A percentile compares a stretch with the other conserved stretches of the same genome.
These are phyloP conservation scores for Synergus itoensis DNA, from an alignment of 2,888 invertebrate genomes.

Conservation along the genomic window DNA sequence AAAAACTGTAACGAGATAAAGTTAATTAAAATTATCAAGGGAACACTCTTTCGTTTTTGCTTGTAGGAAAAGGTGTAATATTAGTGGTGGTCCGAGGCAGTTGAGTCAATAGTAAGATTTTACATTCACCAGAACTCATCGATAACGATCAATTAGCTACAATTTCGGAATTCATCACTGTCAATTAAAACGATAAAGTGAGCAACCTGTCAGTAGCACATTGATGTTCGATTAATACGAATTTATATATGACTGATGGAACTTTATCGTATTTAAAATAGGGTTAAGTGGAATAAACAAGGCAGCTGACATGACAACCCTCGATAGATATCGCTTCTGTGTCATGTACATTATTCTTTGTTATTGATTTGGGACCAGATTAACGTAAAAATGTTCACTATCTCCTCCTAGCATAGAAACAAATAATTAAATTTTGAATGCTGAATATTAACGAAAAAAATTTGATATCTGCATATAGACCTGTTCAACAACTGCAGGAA, in stretches of 20 bases:
- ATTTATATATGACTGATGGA: not conserved
- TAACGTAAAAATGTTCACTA: too few relatives aligned
- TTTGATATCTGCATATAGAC: too few relatives aligned
- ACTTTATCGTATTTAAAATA: not conserved
- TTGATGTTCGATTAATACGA: not conserved
- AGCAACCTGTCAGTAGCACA: not conserved
- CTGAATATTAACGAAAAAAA: too few relatives aligned
- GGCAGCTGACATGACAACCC: not conserved
- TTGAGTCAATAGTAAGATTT: not conserved
- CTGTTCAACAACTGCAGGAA: too few relatives aligned
- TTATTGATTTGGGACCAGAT: too few relatives aligned
- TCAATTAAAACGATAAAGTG: not conserved
- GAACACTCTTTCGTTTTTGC: not conserved
- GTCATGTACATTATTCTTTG: not conserved
- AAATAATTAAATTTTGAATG: too few relatives aligned
- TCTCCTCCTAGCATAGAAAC: too few relatives aligned
- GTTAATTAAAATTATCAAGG: not conserved
- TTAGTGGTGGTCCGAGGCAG: not conserved
- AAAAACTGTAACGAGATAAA: not conserved
- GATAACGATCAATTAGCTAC: not conserved
- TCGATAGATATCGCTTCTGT: not conserved
- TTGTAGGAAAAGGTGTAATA: not conserved
- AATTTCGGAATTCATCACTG: constrained; percentile 3
- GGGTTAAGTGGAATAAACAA: not conserved
- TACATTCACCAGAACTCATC: not conserved